A percentile compares a stretch with the other conserved stretches of the same genome.
These are phyloP conservation scores for Ectemnius cavifrons DNA, from an alignment of 2,888 invertebrate genomes.

Conservation along the genomic window DNA sequence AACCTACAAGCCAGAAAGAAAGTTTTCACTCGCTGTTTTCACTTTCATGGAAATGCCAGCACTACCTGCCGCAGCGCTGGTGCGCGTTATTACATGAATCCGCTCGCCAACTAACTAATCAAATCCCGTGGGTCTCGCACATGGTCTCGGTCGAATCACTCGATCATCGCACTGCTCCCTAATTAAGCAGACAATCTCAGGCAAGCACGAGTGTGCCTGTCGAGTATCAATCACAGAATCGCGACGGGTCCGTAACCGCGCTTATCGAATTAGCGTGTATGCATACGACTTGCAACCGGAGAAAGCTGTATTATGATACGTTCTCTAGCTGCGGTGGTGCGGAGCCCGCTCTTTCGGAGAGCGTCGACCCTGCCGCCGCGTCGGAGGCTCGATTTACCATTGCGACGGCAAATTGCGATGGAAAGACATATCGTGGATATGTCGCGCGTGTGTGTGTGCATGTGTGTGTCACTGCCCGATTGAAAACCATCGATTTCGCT, in stretches of 20 bases:
- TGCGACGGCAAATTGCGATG: not conserved
- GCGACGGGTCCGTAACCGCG: not conserved
- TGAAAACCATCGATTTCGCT: not conserved
- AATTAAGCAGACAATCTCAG: not conserved
- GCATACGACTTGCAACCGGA: slow-evolving; percentile 21
- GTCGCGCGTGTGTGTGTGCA: not conserved
- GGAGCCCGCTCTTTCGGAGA: not conserved
- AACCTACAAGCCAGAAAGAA: slow-evolving; percentile 75
- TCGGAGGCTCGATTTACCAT: slow-evolving; percentile 4
- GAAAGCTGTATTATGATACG: slow-evolving; percentile 45
- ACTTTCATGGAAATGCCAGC: slow-evolving; percentile 77
- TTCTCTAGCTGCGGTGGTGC: not conserved
- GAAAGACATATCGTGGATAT: not conserved
- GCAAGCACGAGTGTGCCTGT: too few species aligned
- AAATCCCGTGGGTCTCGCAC: slow-evolving; percentile 24
- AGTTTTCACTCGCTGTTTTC: slow-evolving; percentile 77
- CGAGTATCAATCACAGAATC: slow-evolving; percentile 4
- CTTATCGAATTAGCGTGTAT: slow-evolving; percentile 3
- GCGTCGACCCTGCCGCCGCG: slow-evolving; percentile 6
- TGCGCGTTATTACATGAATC: slow-evolving; percentile 64
- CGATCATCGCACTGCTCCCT: not conserved
- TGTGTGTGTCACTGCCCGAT: not conserved
- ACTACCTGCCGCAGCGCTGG: slow-evolving; percentile 45
- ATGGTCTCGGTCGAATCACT: too few species aligned
- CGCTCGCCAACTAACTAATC: slow-evolving; percentile 58